These are phyloP conservation scores for Philereme vetulata DNA, from an alignment of 2,888 invertebrate genomes.

Conservation along the genomic window DNA sequence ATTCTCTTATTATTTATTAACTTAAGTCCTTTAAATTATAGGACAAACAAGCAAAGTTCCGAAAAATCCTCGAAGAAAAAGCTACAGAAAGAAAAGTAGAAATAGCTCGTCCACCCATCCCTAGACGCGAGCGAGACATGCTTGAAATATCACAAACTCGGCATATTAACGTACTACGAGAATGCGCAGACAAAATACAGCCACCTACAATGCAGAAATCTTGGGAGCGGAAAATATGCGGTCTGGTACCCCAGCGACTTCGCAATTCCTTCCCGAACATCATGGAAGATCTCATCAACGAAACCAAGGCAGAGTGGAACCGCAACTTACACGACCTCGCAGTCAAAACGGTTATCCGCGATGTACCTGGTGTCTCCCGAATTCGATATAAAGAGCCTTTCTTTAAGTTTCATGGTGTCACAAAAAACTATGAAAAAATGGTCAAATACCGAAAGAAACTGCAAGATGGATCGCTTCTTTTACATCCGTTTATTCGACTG, in stretches of 20 bases:
- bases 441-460: conserved; percentile 82
- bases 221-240: conserved; percentile 85
- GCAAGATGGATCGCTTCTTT: conserved; percentile 82
- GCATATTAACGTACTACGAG: conserved; percentile 81
- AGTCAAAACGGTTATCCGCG: conserved; percentile 85
- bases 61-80: conserved; percentile 68
- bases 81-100: conserved; percentile 67
- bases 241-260: conserved; percentile 81
- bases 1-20: too few relatives aligned
- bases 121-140: conserved; percentile 69
- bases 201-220: conserved; percentile 85
- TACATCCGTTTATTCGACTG: conserved; percentile 86
- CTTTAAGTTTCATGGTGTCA: conserved; percentile 86
- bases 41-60: conserved; percentile 73
- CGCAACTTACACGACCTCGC: conserved; percentile 85
- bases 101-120: conserved; percentile 57
- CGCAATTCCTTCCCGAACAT: conserved; percentile 81
- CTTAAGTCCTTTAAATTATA: conserved; percentile 37
- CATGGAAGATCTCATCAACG: conserved; percentile 79
- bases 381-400: conserved; percentile 73
- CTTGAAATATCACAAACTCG: conserved; percentile 77
- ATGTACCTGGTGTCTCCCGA: conserved; percentile 81
- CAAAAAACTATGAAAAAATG: conserved; percentile 84
- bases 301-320: conserved; percentile 84
- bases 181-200: conserved; percentile 82